phyloP scores from a whole-genome alignment of 2,888 invertebrate genomes.

The Acanthosepion pharaonis region DNA sequence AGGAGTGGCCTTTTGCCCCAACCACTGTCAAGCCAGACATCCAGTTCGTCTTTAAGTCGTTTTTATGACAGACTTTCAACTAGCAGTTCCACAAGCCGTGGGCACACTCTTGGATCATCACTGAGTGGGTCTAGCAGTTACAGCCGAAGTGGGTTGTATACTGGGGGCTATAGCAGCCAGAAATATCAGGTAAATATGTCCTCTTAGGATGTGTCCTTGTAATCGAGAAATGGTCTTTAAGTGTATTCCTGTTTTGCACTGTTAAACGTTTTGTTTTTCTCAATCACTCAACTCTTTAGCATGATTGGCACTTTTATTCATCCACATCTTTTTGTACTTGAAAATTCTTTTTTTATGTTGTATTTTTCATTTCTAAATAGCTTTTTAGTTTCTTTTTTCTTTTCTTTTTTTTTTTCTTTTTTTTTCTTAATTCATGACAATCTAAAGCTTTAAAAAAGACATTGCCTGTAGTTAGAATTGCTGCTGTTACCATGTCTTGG shows the following conservation, averaged over 20 bases:
- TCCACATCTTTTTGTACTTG: no score
- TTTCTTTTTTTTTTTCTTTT: no score
- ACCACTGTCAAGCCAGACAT: neutral
- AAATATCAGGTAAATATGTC: constrained; percentile 42
- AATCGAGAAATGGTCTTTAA: neutral
- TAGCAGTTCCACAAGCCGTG: constrained; percentile 34
- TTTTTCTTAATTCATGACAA: no score
- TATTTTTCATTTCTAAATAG: no score
- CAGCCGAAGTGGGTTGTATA: constrained; percentile 39
- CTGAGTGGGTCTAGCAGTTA: constrained; percentile 40
- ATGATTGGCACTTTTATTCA: no score
- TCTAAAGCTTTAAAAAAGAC: no score
- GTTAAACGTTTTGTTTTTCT: neutral
- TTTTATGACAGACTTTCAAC: constrained; percentile 37
- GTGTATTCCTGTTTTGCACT: neutral
- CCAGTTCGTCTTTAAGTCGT: constrained; percentile 23
- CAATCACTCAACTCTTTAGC: neutral
- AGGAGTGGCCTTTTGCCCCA: constrained; percentile 36
- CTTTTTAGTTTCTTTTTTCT: no score
- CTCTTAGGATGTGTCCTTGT: neutral
- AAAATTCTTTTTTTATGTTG: no score
- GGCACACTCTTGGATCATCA: neutral
- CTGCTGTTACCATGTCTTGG: no score
- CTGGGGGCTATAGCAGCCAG: neutral
- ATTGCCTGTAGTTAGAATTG: no score